Conservation (phyloP, 2,888 invertebrate species). For the Nomada lathburiana region DNA sequence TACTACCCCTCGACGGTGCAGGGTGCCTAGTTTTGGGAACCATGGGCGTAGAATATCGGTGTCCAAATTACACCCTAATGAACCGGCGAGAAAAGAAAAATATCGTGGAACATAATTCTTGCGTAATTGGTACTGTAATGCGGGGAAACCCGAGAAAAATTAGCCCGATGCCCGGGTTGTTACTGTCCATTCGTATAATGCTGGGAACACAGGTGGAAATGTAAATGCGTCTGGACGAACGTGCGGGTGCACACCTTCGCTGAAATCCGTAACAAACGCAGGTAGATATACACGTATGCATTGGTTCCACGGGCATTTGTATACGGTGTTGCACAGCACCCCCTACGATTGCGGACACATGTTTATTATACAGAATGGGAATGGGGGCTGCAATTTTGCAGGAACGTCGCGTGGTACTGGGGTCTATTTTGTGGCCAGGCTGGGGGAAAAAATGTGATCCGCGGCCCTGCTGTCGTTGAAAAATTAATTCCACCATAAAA, state of each 20-base stretch:
- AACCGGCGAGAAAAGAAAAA: conserved; percentile 25
- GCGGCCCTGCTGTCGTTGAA: conserved; percentile 61
- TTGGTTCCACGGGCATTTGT: conserved; percentile 1
- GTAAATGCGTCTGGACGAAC: conserved; percentile 32
- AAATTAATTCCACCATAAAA: conserved; percentile 61
- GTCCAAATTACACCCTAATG: neutral
- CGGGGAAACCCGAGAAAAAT: conserved; percentile 31
- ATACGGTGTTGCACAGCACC: conserved; percentile 26
- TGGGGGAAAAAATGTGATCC: conserved; percentile 56
- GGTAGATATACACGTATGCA: conserved; percentile 5
- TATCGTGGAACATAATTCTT: conserved; percentile 42
- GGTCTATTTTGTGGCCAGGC: conserved; percentile 52
- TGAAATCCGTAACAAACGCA: neutral
- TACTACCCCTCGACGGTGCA: too few species aligned
- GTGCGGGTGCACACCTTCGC: neutral
- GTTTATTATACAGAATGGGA: conserved; percentile 50
- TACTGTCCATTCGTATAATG: conserved; percentile 55
- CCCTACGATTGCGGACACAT: conserved; percentile 54
- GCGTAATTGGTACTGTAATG: conserved; percentile 35
- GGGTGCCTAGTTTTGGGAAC: neutral
- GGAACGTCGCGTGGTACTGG: conserved; percentile 6
- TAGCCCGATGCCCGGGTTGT: conserved; percentile 30
- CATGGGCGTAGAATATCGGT: neutral
- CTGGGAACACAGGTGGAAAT: conserved; percentile 40
- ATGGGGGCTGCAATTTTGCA: conserved; percentile 43